Evolutionary conservation across 2,113 vertebrate genomes (phyloP), one percentile per base, ranked within the genome.

Genomic region (Promerops cafer): DNA sequence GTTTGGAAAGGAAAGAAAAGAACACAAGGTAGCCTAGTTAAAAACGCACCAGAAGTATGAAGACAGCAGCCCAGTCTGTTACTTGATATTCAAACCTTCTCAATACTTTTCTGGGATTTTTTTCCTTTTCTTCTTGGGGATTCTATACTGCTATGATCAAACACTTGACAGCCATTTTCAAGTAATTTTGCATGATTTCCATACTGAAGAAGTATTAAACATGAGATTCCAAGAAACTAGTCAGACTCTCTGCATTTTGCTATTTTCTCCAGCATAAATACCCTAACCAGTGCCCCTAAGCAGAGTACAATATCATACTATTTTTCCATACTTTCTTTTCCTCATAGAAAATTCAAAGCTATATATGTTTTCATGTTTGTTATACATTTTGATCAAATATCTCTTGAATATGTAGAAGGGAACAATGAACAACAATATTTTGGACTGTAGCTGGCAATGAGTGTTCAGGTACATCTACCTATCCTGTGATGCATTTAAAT

Each of bases 21-120:
- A 96, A 95, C 91, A 95, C 95, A 97, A 97, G 94, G 96, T 96
- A 96, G 93, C 81, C 90, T 94, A 96, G 90, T 90, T 95, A 97
- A 90, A 96, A 96, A 97, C n/a, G 60, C 68, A 90, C 45, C 93
- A 97, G 93, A 96, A 97, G 87, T 86, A 96, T 94, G 89, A 91
- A 97, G 96, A 97, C 92, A 89, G 94, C 92, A 95, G 94, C 87
- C 95, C 85, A 92, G 94, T 95, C 97, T 96, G 96, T 96, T 96
- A 94, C 90, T 95, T 91, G 94, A 96, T 97, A 97, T 96, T 95
- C 95, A 96, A 86, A 90, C 72, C 61, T 83, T 88, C 80, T 74
- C 74, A 96, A 95, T 96, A 97, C 82, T 97, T 97, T 74, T 83
- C 39, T 68, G 44, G 30, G 21, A 65, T 90, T 95, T 93, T 87